A percentile compares a stretch with the other conserved stretches of the same genome.
Evolutionary conservation across 1,140 invertebrate genomes (phyloP).

Genomic region (Cardiocondyla obscurior): DNA sequence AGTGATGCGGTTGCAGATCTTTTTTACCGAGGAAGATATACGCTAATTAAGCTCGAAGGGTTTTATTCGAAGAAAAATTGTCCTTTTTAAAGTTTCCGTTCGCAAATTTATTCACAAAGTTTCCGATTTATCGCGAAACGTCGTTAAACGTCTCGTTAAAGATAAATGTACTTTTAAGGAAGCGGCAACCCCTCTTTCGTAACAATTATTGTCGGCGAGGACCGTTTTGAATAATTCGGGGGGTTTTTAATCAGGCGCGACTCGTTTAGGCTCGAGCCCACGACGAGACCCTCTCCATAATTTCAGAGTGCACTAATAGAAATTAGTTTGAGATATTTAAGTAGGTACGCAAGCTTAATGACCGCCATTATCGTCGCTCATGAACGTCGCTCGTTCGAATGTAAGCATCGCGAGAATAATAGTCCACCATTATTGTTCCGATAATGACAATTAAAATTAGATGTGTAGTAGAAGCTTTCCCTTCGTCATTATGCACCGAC

Average conservation of each 20-base stretch:
- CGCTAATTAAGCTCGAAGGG: not conserved
- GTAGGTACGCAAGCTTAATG: conserved; percentile 13
- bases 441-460: conserved; percentile 11
- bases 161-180: not conserved
- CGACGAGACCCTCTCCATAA: not conserved
- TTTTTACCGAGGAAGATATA: not conserved
- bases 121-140: not conserved
- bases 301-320: conserved; percentile 35
- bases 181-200: not conserved
- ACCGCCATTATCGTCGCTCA: conserved; percentile 2
- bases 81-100: not conserved
- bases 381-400: not conserved
- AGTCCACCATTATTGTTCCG: not conserved
- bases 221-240: conserved; percentile 31
- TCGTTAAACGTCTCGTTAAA: conserved; percentile 27
- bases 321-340: conserved; percentile 28
- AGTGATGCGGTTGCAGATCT: too few relatives aligned
- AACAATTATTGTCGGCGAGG: conserved; percentile 5
- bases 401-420: not conserved
- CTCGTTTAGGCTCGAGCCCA: not conserved
- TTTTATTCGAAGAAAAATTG: not conserved
- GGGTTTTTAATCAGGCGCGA: not conserved
- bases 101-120: not conserved
- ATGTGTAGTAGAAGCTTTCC: not conserved
- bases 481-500: not conserved